Evolutionary conservation across 2,113 vertebrate genomes (phyloP).

Genomic region (Girardinichthys multiradiatus): DNA sequence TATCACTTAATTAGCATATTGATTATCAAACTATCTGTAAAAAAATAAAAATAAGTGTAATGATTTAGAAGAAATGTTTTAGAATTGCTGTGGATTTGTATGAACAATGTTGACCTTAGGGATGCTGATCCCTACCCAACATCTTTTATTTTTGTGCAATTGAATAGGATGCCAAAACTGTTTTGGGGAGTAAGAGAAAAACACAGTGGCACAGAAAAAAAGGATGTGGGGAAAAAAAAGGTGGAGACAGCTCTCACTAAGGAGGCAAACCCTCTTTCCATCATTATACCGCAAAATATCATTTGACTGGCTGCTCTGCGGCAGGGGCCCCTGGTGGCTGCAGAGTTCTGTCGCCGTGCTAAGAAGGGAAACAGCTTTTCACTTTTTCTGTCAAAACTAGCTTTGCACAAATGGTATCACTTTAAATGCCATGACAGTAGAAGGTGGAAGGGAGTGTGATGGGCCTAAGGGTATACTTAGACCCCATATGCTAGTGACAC

Average conservation of each 20-base stretch:
- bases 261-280: slow-evolving; percentile 77
- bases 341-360: slow-evolving; percentile 78
- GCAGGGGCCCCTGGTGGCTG: slow-evolving; percentile 85
- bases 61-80: not conserved
- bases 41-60: not conserved
- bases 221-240: not conserved
- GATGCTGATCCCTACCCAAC: not conserved
- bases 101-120: not conserved
- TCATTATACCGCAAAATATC: slow-evolving; percentile 88
- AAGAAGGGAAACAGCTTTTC: slow-evolving; percentile 80
- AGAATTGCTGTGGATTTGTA: not conserved
- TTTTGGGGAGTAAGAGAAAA: not conserved
- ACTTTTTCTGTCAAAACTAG: slow-evolving; percentile 88
- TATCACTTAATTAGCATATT: too few species aligned
- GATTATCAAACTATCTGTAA: not conserved
- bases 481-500: slow-evolving; percentile 93
- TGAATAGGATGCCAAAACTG: slow-evolving; percentile 11
- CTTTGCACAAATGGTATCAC: slow-evolving; percentile 92
- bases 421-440: slow-evolving; percentile 94
- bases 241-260: slow-evolving; percentile 29
- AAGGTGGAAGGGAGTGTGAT: slow-evolving; percentile 84
- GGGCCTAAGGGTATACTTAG: slow-evolving; percentile 95
- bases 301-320: slow-evolving; percentile 84
- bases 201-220: slow-evolving; percentile 7
- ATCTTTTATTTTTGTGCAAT: not conserved